Base-by-base conservation (phyloP, 2,888 invertebrate genomes). In the Steinernema scapterisci region DNA sequence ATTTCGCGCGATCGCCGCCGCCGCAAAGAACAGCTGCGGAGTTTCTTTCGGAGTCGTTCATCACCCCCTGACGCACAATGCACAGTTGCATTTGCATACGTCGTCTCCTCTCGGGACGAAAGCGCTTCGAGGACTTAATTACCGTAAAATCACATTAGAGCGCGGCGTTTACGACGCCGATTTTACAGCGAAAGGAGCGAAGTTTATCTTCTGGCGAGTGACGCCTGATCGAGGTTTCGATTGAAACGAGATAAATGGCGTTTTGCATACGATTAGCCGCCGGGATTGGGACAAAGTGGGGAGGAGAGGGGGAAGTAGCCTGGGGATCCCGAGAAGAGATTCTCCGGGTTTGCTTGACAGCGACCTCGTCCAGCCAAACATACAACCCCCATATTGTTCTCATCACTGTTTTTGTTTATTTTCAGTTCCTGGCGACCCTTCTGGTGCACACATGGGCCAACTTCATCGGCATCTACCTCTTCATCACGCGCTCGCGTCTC, bases 381-480 rank as follows among this genome's bases (percentile, higher is more conserved):
- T 38, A 38, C 38, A 9, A 38, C 3, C 3, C 38, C 3, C 38
- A 38, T 38, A 38, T 38, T 38, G 38, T 38, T 38, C 38, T 38
- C 38, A 38, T 38, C 38, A 38, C 38, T 38, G 38, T 38, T 38
- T 38, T 38, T 38, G 38, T 54, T 23, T 21, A 21, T 27, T 78
- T 83, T 73, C 81, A 86, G 86, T 72, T 86, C 27, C 75, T 86
- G 31, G 85, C 86, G 5, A 79, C 82, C 16, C 74, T 83, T 21
- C 79, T 86, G 52, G 81, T 84, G 9, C 86, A 86, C 78, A 77
- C 84, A 52, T 86, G 86, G 86, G 75, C 80, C 44, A 80, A 85
- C 76, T 82, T 85, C 76, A 80, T 86, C 71, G 83, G 85, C 31
- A 79, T 86, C 63, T 86, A 86, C 72, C 56, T 84, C 23, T 79